Conservation (phyloP, 2,113 vertebrate genomes). For the Dasyprocta punctata region DNA sequence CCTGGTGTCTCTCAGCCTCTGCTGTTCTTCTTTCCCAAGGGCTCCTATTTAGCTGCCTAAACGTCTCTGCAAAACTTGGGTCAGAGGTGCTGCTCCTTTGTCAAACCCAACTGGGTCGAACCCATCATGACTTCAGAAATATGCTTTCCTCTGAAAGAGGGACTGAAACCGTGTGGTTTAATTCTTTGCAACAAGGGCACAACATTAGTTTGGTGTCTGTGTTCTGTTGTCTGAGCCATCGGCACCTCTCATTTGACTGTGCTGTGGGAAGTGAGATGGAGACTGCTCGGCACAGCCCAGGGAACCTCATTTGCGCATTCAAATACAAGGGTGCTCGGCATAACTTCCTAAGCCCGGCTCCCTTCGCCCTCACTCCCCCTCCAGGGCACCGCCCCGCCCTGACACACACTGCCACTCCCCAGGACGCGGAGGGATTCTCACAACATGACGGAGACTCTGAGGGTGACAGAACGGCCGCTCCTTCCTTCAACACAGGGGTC, state of each 20-base stretch:
- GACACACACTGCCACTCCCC: not conserved
- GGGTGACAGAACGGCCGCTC: constrained; percentile 45
- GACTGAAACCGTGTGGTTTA: not conserved
- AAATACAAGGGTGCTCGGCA: not conserved
- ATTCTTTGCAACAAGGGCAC: constrained; percentile 46
- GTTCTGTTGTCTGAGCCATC: constrained; percentile 66
- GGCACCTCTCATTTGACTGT: constrained; percentile 3
- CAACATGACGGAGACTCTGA: constrained; percentile 23
- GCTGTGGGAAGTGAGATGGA: constrained; percentile 24
- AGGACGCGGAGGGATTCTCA: not conserved
- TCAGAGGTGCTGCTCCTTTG: constrained; percentile 13
- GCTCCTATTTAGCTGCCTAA: not conserved
- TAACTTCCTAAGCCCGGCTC: not conserved
- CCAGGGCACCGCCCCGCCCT: not conserved
- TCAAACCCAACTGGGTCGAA: constrained; percentile 32
- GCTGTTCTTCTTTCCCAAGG: not conserved
- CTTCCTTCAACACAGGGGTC: constrained; percentile 74
- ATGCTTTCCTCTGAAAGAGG: not conserved
- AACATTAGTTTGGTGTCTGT: constrained; percentile 69
- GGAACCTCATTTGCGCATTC: not conserved
- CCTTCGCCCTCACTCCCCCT: not conserved
- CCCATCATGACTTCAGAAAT: constrained; percentile 15
- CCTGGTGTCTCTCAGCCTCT: not conserved
- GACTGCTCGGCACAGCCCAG: constrained; percentile 37
- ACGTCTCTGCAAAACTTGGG: not conserved